Percentiles rank a stretch among this genome's conserved stretches.
These are phyloP conservation scores for Drosophila sproati DNA, from an alignment of 1,140 invertebrate genomes.

Conservation along the genomic window DNA sequence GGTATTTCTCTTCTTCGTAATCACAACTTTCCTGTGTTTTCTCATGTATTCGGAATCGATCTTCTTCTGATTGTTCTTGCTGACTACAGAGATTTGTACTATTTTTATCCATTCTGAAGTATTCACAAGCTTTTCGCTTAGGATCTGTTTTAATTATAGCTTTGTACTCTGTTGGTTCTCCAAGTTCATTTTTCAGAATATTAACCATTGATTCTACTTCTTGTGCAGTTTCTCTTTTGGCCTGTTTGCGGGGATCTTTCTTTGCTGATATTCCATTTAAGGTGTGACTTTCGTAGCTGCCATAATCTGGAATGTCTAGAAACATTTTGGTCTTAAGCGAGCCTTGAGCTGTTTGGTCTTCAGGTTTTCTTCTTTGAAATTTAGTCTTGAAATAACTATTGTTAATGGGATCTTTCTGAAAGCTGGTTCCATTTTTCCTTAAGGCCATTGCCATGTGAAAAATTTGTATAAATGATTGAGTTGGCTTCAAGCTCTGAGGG, in stretches of 20 bases:
- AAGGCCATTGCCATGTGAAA: background rate
- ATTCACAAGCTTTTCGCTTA: background rate
- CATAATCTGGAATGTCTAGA: slow-evolving; percentile 1
- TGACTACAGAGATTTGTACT: background rate
- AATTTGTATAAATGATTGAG: background rate
- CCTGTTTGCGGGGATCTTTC: background rate
- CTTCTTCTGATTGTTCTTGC: background rate
- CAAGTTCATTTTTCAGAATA: background rate
- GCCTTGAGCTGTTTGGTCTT: too few relatives aligned
- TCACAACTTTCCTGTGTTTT: background rate
- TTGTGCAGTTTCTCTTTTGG: background rate
- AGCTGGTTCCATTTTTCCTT: background rate
- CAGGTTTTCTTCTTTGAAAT: background rate
- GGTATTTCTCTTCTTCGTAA: background rate
- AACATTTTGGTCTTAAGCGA: slow-evolving; percentile 8
- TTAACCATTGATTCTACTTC: background rate
- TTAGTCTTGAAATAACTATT: background rate
- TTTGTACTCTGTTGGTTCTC: background rate
- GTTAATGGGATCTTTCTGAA: background rate
- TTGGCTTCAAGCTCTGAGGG: background rate
- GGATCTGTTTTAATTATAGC: background rate
- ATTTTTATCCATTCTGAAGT: background rate
- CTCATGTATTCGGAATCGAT: background rate
- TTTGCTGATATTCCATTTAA: slow-evolving; percentile 7
- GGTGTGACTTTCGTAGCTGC: slow-evolving; percentile 39